Evolutionary conservation across 1,140 invertebrate genomes (phyloP).

Genomic region (Pseudobourletiella spinata): DNA sequence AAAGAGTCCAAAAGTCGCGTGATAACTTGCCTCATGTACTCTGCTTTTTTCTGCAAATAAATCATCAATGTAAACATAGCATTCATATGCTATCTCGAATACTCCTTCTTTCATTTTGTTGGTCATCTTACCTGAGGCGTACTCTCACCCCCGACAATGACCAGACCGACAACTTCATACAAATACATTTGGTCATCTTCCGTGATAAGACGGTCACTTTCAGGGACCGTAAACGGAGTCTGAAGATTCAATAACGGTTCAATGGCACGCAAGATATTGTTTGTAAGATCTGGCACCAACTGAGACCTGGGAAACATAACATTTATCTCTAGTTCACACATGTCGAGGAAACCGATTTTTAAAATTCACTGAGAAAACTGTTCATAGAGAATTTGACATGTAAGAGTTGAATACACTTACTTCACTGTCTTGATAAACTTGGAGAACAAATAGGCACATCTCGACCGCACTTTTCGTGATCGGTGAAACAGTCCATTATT

Average conservation of each 20-base stretch:
- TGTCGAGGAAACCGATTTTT: not conserved
- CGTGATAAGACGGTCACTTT: constrained; percentile 40
- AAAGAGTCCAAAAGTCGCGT: constrained; percentile 44
- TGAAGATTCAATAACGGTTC: constrained; percentile 46
- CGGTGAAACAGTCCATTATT: constrained; percentile 46
- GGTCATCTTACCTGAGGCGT: constrained; percentile 2
- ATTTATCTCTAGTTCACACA: constrained; percentile 5
- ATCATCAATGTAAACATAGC: too few relatives aligned
- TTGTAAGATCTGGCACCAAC: constrained; percentile 44
- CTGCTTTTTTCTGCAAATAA: constrained; percentile 42
- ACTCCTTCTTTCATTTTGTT: not conserved
- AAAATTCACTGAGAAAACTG: too few relatives aligned
- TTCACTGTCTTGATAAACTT: constrained; percentile 48
- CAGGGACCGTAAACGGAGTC: constrained; percentile 37
- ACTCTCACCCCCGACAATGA: constrained; percentile 43
- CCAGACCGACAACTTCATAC: constrained; percentile 50
- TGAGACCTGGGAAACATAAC: constrained; percentile 43
- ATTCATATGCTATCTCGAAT: too few relatives aligned
- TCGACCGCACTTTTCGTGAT: constrained; percentile 45
- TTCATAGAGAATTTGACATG: too few relatives aligned
- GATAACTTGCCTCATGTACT: constrained; percentile 43
- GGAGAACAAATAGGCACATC: constrained; percentile 49
- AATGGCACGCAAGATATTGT: constrained; percentile 47
- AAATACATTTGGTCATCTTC: constrained; percentile 51
- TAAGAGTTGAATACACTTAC: too few relatives aligned